A percentile compares a stretch with the other conserved stretches of the same genome.
Conservation (phyloP, 92 coral and sea anemone genomes). For the Porites divaricata region DNA sequence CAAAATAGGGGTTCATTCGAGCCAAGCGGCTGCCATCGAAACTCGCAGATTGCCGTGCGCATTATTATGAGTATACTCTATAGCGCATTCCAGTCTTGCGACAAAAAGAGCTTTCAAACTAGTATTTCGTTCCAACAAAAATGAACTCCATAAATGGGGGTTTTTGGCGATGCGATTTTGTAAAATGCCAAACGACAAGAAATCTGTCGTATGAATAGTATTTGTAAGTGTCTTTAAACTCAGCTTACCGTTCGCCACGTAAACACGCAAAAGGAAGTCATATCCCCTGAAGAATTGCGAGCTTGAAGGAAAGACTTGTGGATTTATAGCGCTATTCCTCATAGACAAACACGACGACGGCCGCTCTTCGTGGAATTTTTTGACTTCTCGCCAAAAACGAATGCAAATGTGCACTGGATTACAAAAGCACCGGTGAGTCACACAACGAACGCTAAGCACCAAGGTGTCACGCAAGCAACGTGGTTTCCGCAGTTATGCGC, state of each 20-base stretch:
- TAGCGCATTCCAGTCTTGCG: too few relatives aligned
- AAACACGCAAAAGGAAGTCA: neutral
- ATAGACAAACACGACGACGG: neutral
- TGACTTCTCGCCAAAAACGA: conserved; percentile 23
- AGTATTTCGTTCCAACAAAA: neutral
- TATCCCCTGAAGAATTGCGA: neutral
- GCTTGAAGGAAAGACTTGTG: neutral
- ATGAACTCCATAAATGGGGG: neutral
- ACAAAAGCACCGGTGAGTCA: neutral
- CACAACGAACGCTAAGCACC: neutral
- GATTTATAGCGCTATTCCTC: neutral
- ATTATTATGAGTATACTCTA: too few relatives aligned
- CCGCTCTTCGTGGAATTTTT: neutral
- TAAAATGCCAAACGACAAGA: neutral
- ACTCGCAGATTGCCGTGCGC: too few relatives aligned
- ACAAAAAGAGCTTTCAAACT: too few relatives aligned
- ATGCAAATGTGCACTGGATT: neutral
- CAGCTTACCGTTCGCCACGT: conserved; percentile 5
- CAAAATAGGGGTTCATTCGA: too few relatives aligned
- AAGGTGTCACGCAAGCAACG: neutral
- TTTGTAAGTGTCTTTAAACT: neutral
- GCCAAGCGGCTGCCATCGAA: too few relatives aligned
- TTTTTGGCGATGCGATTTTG: neutral
- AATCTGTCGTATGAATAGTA: neutral
- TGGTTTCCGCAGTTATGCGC: neutral